Conservation (phyloP, 2,113 vertebrate genomes). For the Propithecus coquereli region DNA sequence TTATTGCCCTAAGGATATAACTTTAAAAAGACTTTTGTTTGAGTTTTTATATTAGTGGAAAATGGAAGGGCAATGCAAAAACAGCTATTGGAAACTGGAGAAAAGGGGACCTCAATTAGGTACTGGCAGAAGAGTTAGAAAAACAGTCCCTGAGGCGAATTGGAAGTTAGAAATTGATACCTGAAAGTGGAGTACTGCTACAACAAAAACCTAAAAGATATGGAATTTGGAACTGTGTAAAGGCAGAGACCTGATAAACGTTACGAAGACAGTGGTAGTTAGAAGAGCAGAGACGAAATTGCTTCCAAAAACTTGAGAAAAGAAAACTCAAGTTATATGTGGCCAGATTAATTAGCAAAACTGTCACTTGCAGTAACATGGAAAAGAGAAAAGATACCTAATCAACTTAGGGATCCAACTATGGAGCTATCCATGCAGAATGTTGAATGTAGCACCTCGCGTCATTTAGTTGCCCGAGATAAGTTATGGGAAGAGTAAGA, state of each 20-base stretch:
- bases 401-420: constrained; percentile 8
- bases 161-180: background rate
- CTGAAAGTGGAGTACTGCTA: background rate
- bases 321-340: background rate
- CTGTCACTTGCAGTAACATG: background rate
- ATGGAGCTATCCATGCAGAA: background rate
- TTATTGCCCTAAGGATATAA: constrained; percentile 32
- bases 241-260: background rate
- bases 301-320: background rate
- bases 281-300: background rate
- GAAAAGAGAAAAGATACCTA: background rate
- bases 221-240: background rate
- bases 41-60: background rate
- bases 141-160: background rate
- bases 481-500: background rate
- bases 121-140: background rate
- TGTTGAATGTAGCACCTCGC: background rate
- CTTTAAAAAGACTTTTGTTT: constrained; percentile 15
- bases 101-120: background rate
- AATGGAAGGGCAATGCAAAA: background rate
- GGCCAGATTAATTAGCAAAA: constrained; percentile 20
- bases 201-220: background rate
- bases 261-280: background rate
- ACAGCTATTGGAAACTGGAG: background rate
- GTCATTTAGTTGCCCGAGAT: background rate